Evolutionary conservation across 2,113 vertebrate species (phyloP).

Genomic region (Gobio gobio): DNA sequence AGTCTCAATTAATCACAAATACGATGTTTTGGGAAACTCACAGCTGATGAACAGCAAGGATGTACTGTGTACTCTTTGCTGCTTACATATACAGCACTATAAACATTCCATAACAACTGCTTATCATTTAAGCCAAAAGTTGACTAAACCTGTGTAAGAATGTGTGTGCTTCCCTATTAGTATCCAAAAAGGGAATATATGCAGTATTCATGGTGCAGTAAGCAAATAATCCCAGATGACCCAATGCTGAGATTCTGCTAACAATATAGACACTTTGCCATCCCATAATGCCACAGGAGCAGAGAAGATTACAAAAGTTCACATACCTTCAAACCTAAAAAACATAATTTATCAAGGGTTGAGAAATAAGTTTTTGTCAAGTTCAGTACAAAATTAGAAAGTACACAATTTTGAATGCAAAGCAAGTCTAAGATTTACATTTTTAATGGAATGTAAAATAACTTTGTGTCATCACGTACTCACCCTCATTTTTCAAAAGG

Average conservation of each 20-base stretch:
- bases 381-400: too few relatives aligned
- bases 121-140: neutral
- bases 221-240: neutral
- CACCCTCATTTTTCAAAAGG: too few relatives aligned
- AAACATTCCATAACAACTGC: neutral
- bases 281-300: neutral
- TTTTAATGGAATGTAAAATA: neutral
- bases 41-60: slow-evolving; percentile 36
- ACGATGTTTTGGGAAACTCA: slow-evolving; percentile 40
- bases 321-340: too few relatives aligned
- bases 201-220: neutral
- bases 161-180: neutral
- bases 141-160: neutral
- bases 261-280: neutral
- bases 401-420: neutral
- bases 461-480: neutral
- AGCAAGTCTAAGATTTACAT: too few relatives aligned
- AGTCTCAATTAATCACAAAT: slow-evolving; percentile 32
- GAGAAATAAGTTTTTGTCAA: neutral
- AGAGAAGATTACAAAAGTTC: neutral
- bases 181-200: neutral
- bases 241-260: neutral
- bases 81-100: neutral
- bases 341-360: neutral
- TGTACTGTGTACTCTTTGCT: neutral